A percentile compares a stretch with the other conserved stretches of the same genome.
Evolutionary conservation across 1,140 invertebrate species (phyloP).

Genomic region (Leptinotarsa lineolata): DNA sequence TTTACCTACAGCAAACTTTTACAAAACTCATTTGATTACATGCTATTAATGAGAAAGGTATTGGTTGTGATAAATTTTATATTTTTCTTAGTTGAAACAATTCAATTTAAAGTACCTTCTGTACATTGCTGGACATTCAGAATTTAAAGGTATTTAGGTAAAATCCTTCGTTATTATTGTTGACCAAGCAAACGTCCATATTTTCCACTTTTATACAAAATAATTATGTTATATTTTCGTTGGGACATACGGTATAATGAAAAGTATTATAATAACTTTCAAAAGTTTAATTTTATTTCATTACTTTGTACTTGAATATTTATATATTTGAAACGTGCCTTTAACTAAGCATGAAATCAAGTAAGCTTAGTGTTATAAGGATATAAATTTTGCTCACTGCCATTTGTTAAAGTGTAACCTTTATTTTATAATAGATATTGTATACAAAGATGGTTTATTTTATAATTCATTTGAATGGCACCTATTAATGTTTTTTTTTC

Average conservation of each 20-base stretch:
- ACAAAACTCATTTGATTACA: too few relatives aligned
- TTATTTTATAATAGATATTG: slow-evolving; percentile 13
- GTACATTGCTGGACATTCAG: too few relatives aligned
- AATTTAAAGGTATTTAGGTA: not conserved
- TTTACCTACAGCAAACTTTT: too few relatives aligned
- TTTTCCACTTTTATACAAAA: not conserved
- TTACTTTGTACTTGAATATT: not conserved
- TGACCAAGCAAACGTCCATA: not conserved
- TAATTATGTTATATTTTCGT: slow-evolving; percentile 10
- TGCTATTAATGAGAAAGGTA: too few relatives aligned
- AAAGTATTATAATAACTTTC: slow-evolving; percentile 19
- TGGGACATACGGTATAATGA: not conserved
- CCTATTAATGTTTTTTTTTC: not conserved
- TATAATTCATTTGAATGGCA: not conserved
- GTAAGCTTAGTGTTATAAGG: slow-evolving; percentile 22
- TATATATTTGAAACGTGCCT: slow-evolving; percentile 27
- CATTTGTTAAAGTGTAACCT: slow-evolving; percentile 28
- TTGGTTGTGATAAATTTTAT: too few relatives aligned
- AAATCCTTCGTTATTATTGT: not conserved
- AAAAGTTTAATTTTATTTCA: not conserved
- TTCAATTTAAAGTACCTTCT: too few relatives aligned
- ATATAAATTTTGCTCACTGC: slow-evolving; percentile 31
- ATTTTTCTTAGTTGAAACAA: too few relatives aligned
- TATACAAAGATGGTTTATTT: not conserved
- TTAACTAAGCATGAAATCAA: slow-evolving; percentile 21